A percentile compares a stretch with the other conserved stretches of the same genome.
Evolutionary conservation across 2,888 invertebrate species (phyloP).

Genomic region (Merodon equestris): DNA sequence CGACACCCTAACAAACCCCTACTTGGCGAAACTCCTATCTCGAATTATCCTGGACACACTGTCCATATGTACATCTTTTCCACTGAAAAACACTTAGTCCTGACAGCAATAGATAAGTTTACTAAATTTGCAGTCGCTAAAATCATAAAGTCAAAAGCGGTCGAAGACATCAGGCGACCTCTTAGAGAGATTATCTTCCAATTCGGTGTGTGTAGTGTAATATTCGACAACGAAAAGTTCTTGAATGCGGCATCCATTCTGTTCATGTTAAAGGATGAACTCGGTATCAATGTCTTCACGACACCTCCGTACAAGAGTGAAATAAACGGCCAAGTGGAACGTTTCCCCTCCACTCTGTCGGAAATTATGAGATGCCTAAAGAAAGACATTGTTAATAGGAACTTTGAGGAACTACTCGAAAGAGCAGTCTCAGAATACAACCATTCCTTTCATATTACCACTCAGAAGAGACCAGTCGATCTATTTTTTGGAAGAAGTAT

Average conservation of each 20-base stretch:
- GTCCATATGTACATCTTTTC: slow-evolving; percentile 2
- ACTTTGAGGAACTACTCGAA: slow-evolving; percentile 24
- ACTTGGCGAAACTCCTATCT: not conserved
- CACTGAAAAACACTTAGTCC: slow-evolving; percentile 5
- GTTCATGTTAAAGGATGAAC: slow-evolving; percentile 23
- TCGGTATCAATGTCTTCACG: slow-evolving; percentile 28
- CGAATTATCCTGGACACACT: slow-evolving; percentile 4
- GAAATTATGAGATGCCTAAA: slow-evolving; percentile 36
- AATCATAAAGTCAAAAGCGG: slow-evolving; percentile 4
- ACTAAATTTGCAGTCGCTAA: slow-evolving; percentile 4
- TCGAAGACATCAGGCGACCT: slow-evolving; percentile 2
- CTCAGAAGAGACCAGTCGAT: slow-evolving; percentile 47
- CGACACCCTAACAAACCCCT: slow-evolving; percentile 2
- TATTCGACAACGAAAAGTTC: slow-evolving; percentile 38
- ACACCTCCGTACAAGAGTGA: slow-evolving; percentile 33
- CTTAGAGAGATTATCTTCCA: slow-evolving; percentile 4
- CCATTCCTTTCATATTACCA: slow-evolving; percentile 41
- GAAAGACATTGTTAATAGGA: not conserved
- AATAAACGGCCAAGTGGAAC: slow-evolving; percentile 47
- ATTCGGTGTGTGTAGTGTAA: slow-evolving; percentile 3
- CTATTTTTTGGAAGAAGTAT: slow-evolving; percentile 36
- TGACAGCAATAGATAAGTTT: slow-evolving; percentile 7
- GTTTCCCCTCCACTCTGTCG: slow-evolving; percentile 30
- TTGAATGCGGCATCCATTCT: slow-evolving; percentile 25
- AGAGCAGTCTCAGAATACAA: slow-evolving; percentile 36